A percentile compares a stretch with the other conserved stretches of the same genome.
Evolutionary conservation across 2,888 invertebrate species (phyloP).

Genomic region (Hyles lineata): DNA sequence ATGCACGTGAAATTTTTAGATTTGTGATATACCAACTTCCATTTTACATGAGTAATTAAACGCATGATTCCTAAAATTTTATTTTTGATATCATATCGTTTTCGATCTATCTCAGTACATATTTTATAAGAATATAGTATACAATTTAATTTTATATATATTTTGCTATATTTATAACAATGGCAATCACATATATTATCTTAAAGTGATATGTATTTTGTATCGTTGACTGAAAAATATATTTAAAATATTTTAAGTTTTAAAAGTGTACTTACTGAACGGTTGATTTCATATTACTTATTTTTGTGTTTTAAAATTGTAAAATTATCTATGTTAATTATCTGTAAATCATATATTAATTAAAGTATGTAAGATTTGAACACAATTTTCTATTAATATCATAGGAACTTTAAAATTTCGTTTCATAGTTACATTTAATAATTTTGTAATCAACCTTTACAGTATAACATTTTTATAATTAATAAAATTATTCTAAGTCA

Average conservation of each 20-base stretch:
- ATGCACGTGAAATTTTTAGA: conserved; percentile 6
- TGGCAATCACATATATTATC: conserved; percentile 27
- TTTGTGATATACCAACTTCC: background rate
- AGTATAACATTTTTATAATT: conserved; percentile 20
- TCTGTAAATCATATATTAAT: too few species aligned
- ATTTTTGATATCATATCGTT: background rate
- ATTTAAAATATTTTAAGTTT: conserved; percentile 24
- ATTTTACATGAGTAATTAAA: conserved; percentile 1
- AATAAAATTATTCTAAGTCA: conserved; percentile 56
- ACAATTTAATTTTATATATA: conserved; percentile 12
- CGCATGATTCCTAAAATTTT: conserved; percentile 5
- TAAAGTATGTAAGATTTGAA: too few species aligned
- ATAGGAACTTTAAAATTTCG: too few species aligned
- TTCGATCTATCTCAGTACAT: background rate
- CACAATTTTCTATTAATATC: too few species aligned
- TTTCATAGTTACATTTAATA: background rate
- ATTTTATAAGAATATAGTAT: conserved; percentile 13
- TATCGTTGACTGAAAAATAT: conserved; percentile 55
- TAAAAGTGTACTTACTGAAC: conserved; percentile 21
- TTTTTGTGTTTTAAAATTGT: background rate
- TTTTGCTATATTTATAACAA: conserved; percentile 10
- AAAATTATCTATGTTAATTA: too few species aligned
- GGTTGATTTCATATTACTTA: conserved; percentile 17
- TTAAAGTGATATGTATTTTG: conserved; percentile 45
- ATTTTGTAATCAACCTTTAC: conserved; percentile 23